These are phyloP conservation scores for Palythoa grandiflora DNA, from an alignment of 92 coral and sea anemone genomes.

Conservation along the genomic window DNA sequence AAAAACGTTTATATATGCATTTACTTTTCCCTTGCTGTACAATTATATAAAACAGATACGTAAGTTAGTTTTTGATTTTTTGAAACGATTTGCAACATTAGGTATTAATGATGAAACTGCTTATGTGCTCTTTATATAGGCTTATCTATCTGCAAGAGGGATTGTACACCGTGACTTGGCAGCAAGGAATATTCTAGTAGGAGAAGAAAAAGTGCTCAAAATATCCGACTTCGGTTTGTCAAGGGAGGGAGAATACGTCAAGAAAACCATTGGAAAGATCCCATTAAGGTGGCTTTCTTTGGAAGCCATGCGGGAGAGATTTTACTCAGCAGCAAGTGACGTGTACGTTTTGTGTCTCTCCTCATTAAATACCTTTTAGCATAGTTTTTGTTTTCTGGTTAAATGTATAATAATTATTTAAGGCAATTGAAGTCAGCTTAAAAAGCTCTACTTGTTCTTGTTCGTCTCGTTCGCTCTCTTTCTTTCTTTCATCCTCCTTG, in stretches of 20 bases:
- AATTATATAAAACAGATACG: background rate
- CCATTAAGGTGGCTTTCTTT: slow-evolving; percentile 95
- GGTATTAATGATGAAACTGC: background rate
- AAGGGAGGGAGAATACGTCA: slow-evolving; percentile 91
- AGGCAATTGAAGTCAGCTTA: background rate
- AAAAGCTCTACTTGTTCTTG: background rate
- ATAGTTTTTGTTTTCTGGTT: too few relatives aligned
- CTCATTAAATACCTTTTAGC: too few relatives aligned
- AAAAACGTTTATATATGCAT: too few relatives aligned
- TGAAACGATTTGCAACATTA: background rate
- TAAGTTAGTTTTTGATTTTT: background rate
- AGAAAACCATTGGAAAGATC: slow-evolving; percentile 91
- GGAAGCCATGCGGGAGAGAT: slow-evolving; percentile 92
- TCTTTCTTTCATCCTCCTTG: background rate
- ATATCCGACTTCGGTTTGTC: slow-evolving; percentile 98
- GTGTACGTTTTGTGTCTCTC: slow-evolving; percentile 64
- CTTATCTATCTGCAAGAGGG: slow-evolving; percentile 85
- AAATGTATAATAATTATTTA: too few relatives aligned
- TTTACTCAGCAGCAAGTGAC: slow-evolving; percentile 93
- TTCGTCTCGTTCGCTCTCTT: background rate
- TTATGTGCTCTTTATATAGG: slow-evolving; percentile 54
- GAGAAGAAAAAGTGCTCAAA: slow-evolving; percentile 86
- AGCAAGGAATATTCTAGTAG: slow-evolving; percentile 94
- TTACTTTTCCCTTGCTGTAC: background rate
- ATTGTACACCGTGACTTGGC: slow-evolving; percentile 95